phyloP scores from a whole-genome alignment of 2,113 vertebrate species.

The Myrmecophaga tridactyla region DNA sequence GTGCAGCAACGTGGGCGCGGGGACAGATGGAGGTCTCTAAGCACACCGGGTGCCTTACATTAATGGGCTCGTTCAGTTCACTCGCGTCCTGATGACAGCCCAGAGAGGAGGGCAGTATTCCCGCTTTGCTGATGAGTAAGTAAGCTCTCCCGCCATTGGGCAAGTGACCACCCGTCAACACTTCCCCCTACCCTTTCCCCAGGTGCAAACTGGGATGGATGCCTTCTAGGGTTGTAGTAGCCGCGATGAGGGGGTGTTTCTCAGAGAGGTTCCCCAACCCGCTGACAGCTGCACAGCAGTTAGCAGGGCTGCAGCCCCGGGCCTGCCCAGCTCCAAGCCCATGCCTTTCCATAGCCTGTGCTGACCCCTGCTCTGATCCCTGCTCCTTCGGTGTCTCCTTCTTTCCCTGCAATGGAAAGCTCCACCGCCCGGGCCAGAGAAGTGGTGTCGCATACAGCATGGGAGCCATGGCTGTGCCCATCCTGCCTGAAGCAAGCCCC shows the following conservation, averaged over 20 bases:
- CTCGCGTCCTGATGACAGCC: background rate
- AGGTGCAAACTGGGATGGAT: background rate
- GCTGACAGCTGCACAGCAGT: background rate
- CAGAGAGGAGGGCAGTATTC: background rate
- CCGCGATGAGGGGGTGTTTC: background rate
- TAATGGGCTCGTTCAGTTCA: background rate
- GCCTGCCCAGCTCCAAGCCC: background rate
- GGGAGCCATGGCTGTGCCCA: background rate
- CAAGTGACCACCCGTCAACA: background rate
- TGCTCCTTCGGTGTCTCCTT: background rate
- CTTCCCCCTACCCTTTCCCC: background rate
- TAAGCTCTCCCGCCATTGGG: background rate
- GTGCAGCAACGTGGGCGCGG: rapidly evolving
- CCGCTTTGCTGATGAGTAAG: background rate
- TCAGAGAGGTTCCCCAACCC: background rate
- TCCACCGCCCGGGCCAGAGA: background rate
- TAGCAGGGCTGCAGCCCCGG: background rate
- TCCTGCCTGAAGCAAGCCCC: background rate
- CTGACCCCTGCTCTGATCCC: background rate
- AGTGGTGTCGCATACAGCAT: background rate
- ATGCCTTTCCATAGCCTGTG: rapidly evolving
- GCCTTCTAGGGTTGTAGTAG: background rate
- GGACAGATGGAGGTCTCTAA: too few species aligned
- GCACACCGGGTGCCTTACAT: background rate
- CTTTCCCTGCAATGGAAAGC: background rate